Evolutionary conservation across 1,140 invertebrate species (phyloP), one percentile per base, ranked within the genome.

Genomic region (Hermetia illucens): DNA sequence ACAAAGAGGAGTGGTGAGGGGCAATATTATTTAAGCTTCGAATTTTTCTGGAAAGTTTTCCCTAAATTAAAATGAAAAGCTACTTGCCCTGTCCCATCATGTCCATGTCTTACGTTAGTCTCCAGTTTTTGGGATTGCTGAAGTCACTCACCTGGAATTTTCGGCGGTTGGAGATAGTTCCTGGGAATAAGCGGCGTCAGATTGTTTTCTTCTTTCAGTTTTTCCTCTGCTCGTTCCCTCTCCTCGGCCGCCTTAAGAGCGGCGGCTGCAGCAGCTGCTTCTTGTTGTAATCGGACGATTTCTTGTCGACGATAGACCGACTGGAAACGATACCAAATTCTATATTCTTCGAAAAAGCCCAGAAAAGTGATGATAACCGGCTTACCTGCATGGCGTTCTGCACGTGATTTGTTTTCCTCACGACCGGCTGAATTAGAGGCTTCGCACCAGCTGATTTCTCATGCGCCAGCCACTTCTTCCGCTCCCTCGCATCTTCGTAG

Each of bases 381-480:
- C 19, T 39, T 32, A 47, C 43, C 33, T 56, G 52, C 50, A 59
- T 54, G 0, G 58, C 57, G 34, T 58, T 58, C 9, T 49, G 52
- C 15, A 56, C 47, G 33, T 58, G 58, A 42, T 60, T 55, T 5
- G 53, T 52, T 18, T 48, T 56, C 5, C 39, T 32, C 4, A 22
- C n/a, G 13, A 27, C 35, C 5, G 38, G 34, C 3, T 25, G 20
- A 1, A 22, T 18, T 4, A 40, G 33, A 0, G 41, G 30, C 15
- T 42, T 47, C n/a, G 22, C 21, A 4, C 51, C 63, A 42, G 42
- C 48, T 1, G 62, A 55, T 21, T 63, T 63, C 13, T 62, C 52
- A 39, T 69, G 62, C 16, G 67, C 67, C 4, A 66, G 57, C 4
- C 67, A 53, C 39, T 65, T 64, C 39, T 63, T 68, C 25, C n/a